Conservation (phyloP, 2,888 invertebrate genomes). For the Amphipyra tragopoginis region DNA sequence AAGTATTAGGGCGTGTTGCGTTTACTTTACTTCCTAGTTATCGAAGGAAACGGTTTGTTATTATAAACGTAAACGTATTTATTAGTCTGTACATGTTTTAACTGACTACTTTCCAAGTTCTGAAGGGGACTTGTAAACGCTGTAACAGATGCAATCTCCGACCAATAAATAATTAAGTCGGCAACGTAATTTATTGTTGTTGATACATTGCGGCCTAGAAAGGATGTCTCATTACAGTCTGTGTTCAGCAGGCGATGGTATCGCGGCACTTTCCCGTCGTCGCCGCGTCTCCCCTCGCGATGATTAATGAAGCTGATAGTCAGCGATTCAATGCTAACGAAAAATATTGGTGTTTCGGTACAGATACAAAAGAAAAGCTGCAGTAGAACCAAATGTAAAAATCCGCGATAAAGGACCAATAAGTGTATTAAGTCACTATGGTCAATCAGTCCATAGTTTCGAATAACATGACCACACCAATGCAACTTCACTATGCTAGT, state of each 20-base stretch:
- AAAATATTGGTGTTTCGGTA: slow-evolving; percentile 5
- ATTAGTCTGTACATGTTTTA: slow-evolving; percentile 7
- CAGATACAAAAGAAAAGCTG: not conserved
- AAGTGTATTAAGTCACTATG: too few species aligned
- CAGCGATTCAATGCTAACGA: slow-evolving; percentile 14
- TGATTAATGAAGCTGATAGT: slow-evolving; percentile 21
- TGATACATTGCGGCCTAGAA: slow-evolving; percentile 2
- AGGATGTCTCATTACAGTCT: slow-evolving; percentile 4
- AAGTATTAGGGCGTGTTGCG: slow-evolving; percentile 9
- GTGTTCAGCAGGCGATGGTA: slow-evolving; percentile 15
- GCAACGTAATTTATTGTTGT: slow-evolving; percentile 1
- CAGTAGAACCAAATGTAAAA: too few species aligned
- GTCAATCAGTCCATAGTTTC: too few species aligned
- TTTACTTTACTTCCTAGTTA: slow-evolving; percentile 10
- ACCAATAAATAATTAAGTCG: slow-evolving; percentile 16
- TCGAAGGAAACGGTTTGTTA: slow-evolving; percentile 11
- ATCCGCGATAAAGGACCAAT: too few species aligned
- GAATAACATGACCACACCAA: too few species aligned
- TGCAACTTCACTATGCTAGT: too few species aligned
- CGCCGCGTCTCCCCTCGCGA: not conserved
- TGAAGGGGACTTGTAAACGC: not conserved
- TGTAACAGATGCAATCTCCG: slow-evolving; percentile 16
- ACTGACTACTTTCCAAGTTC: slow-evolving; percentile 5
- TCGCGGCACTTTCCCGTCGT: slow-evolving; percentile 5
- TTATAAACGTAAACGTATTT: slow-evolving; percentile 24